Conservation (phyloP, 2,797 vertebrate species). For the Propithecus deckenii region DNA sequence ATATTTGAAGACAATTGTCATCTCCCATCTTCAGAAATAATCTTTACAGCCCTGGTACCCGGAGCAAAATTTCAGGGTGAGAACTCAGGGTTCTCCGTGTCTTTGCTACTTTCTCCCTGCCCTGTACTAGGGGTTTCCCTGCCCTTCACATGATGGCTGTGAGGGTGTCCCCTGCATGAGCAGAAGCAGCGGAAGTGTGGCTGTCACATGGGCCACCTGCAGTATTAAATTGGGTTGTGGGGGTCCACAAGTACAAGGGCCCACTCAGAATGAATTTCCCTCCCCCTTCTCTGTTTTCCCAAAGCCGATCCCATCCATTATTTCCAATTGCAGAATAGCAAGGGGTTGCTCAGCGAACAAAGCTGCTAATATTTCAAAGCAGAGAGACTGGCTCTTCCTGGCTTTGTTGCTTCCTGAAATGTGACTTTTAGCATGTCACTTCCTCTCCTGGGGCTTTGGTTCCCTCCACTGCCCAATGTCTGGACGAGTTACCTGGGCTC, state of each 20-base stretch:
- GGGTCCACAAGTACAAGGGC: neutral
- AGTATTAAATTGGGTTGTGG: neutral
- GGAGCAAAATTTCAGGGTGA: neutral
- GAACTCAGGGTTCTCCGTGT: neutral
- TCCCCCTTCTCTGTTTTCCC: neutral
- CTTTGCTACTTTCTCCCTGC: neutral
- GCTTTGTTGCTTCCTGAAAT: neutral
- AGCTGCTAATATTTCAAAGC: neutral
- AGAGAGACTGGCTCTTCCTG: neutral
- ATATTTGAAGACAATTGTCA: neutral
- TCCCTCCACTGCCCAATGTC: neutral
- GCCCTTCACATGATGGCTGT: neutral
- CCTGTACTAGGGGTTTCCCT: neutral
- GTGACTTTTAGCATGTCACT: neutral
- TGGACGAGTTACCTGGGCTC: neutral
- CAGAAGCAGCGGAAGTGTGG: neutral
- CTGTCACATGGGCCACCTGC: neutral
- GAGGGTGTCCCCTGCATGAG: neutral
- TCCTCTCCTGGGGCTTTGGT: neutral
- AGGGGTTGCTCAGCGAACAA: neutral
- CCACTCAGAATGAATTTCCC: neutral
- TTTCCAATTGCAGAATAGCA: neutral
- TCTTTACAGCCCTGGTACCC: neutral
- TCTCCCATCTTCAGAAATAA: neutral
- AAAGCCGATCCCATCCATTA: neutral